These are phyloP conservation scores for Deroplatys truncata DNA, from an alignment of 2,888 invertebrate genomes.

Conservation along the genomic window DNA sequence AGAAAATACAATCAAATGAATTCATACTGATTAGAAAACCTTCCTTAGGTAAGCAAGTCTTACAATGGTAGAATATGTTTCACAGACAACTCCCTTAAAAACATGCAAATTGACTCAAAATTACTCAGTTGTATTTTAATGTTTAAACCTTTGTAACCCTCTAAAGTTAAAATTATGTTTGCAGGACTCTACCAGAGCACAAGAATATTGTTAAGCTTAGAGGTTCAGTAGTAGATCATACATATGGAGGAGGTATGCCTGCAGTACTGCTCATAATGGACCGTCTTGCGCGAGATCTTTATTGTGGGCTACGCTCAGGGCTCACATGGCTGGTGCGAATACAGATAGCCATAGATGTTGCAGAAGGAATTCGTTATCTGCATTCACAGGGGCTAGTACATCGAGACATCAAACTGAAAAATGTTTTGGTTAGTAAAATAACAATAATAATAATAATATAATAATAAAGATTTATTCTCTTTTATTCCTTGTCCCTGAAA, in stretches of 20 bases:
- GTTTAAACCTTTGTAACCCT: neutral
- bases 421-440: slow-evolving; percentile 62
- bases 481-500: too few relatives aligned
- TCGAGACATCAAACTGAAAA: slow-evolving; percentile 85
- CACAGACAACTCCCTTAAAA: too few relatives aligned
- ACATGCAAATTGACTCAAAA: too few relatives aligned
- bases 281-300: slow-evolving; percentile 69
- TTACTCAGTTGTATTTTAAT: too few relatives aligned
- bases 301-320: slow-evolving; percentile 68
- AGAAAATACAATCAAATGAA: too few relatives aligned
- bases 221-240: slow-evolving; percentile 78
- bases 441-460: too few relatives aligned
- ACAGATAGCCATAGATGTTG: slow-evolving; percentile 74
- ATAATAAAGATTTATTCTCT: too few relatives aligned
- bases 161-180: slow-evolving; percentile 21
- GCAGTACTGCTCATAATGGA: slow-evolving; percentile 80
- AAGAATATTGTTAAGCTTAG: slow-evolving; percentile 69
- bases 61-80: too few relatives aligned
- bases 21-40: too few relatives aligned
- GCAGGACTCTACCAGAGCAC: slow-evolving; percentile 75
- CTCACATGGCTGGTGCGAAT: slow-evolving; percentile 60
- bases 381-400: slow-evolving; percentile 86
- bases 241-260: slow-evolving; percentile 65
- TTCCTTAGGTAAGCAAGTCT: too few relatives aligned
- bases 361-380: slow-evolving; percentile 82